These are phyloP conservation scores for Anarrhichthys ocellatus DNA, from an alignment of 2,113 vertebrate genomes.

Conservation along the genomic window DNA sequence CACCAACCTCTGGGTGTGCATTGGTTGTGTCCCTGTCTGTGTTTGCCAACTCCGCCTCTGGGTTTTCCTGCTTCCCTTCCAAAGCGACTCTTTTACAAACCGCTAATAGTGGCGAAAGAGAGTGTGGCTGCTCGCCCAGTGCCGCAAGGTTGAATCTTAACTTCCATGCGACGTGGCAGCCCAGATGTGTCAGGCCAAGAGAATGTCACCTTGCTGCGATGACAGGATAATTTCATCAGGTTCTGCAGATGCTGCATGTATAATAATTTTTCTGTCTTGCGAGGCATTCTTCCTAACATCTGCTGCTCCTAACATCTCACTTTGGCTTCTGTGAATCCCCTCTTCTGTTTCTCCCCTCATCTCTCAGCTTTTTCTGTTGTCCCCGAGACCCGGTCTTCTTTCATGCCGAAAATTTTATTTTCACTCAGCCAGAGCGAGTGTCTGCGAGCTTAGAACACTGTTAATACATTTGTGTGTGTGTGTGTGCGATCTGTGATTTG, in stretches of 20 bases:
- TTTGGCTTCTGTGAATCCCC: conserved; percentile 25
- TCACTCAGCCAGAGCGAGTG: conserved; percentile 27
- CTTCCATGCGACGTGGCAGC: conserved; percentile 50
- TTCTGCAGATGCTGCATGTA: conserved; percentile 57
- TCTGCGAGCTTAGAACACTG: conserved; percentile 30
- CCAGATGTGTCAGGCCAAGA: conserved; percentile 69
- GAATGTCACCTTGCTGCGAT: conserved; percentile 75
- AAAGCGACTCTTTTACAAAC: conserved; percentile 33
- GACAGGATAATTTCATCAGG: conserved; percentile 70
- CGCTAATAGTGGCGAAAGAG: conserved; percentile 8
- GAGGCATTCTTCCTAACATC: conserved; percentile 55
- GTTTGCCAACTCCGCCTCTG: conserved; percentile 11
- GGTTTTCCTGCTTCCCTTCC: conserved; percentile 34
- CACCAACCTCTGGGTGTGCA: conserved; percentile 8
- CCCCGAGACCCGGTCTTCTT: conserved; percentile 43
- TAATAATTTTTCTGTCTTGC: conserved; percentile 53
- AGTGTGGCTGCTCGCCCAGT: conserved; percentile 24
- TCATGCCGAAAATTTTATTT: conserved; percentile 46
- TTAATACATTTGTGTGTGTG: conserved; percentile 40
- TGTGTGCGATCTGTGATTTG: conserved; percentile 26
- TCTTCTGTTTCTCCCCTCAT: conserved; percentile 28
- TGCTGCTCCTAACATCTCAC: conserved; percentile 47
- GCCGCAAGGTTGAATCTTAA: conserved; percentile 62
- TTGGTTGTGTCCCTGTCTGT: conserved; percentile 31
- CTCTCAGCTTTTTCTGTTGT: conserved; percentile 30